Conservation (phyloP, 2,888 invertebrate species). For the Criorhina ranunculi region DNA sequence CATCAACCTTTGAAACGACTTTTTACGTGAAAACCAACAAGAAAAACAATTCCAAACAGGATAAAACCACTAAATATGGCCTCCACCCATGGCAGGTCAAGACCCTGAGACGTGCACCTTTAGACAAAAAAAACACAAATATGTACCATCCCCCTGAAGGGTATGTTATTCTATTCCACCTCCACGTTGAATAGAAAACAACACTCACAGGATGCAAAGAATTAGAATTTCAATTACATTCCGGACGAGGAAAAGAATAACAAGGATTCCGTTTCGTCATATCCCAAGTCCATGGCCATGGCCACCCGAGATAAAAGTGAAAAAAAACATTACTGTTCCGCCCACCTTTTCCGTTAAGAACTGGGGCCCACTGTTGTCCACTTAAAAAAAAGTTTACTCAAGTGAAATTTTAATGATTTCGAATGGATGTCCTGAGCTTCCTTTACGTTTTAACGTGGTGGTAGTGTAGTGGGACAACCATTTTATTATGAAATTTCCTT, state of each 20-base stretch:
- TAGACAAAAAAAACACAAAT: neutral
- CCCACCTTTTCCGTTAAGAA: neutral
- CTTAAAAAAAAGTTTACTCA: slow-evolving; percentile 28
- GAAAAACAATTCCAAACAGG: too few species aligned
- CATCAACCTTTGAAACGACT: slow-evolving; percentile 1
- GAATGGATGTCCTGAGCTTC: neutral
- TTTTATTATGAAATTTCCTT: slow-evolving; percentile 25
- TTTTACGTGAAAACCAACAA: slow-evolving; percentile 1
- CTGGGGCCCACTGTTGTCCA: neutral
- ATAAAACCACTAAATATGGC: too few species aligned
- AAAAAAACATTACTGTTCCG: neutral
- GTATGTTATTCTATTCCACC: slow-evolving; percentile 6
- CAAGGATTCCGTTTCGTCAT: neutral
- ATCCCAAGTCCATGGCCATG: too few species aligned
- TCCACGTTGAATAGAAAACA: neutral
- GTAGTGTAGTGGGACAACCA: neutral
- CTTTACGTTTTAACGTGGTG: neutral
- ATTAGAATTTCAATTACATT: slow-evolving; percentile 55
- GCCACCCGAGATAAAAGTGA: slow-evolving; percentile 2
- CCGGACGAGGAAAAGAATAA: slow-evolving; percentile 1
- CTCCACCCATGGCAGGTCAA: too few species aligned
- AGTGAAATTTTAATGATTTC: slow-evolving; percentile 47
- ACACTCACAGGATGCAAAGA: slow-evolving; percentile 19
- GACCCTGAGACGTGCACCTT: neutral
- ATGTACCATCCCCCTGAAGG: neutral